Conservation (phyloP, 2,113 vertebrate species). For the Chlorocebus sabaeus region DNA sequence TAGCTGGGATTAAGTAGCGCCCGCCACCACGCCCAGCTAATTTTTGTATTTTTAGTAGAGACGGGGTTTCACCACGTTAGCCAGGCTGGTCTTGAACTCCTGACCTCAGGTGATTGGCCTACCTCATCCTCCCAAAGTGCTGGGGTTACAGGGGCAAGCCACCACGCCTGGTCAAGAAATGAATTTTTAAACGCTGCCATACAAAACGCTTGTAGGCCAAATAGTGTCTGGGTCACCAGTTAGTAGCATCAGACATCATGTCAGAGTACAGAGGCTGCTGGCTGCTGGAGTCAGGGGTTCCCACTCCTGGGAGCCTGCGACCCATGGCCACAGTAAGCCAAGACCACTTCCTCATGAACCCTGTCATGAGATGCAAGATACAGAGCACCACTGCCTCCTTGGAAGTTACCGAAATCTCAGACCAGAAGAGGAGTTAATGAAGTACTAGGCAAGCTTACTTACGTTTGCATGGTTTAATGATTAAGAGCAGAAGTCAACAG, state of each 20-base stretch:
- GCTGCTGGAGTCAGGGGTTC: neutral
- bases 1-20: too few species aligned
- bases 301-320: neutral
- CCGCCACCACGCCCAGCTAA: too few species aligned
- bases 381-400: rapidly evolving
- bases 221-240: neutral
- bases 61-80: too few species aligned
- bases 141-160: too few species aligned
- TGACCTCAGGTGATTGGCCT: too few species aligned
- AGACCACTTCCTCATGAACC: neutral
- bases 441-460: neutral
- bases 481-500: neutral
- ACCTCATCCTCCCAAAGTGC: too few species aligned
- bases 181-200: neutral
- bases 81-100: too few species aligned
- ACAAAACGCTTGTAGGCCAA: neutral
- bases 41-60: too few species aligned
- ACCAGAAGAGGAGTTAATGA: neutral
- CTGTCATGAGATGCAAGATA: neutral
- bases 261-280: neutral
- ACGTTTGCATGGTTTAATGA: neutral
- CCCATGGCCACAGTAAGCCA: neutral
- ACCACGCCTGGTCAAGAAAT: neutral
- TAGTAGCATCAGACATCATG: neutral
- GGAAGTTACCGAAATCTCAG: neutral